Percentiles rank a stretch among this genome's conserved stretches.
phyloP scores from a whole-genome alignment of 2,113 vertebrate genomes.

The Indri indri region DNA sequence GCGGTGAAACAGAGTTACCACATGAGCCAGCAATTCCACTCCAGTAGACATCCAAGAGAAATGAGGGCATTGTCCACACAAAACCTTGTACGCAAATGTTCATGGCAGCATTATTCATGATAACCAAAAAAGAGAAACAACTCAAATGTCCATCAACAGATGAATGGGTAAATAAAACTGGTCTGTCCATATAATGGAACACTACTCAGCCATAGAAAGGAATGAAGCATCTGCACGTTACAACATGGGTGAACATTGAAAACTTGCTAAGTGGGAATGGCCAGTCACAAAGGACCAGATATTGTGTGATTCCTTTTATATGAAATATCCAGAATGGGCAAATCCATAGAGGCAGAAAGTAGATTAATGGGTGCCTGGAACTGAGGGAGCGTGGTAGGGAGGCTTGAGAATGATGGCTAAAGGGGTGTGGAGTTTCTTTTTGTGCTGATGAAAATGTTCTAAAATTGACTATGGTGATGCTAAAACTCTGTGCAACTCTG shows the following conservation, averaged over 20 bases:
- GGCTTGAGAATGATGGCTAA: background rate
- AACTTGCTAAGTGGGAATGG: background rate
- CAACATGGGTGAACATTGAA: background rate
- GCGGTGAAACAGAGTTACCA: background rate
- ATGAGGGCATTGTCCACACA: background rate
- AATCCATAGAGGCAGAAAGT: background rate
- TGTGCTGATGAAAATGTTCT: background rate
- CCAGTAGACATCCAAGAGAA: background rate
- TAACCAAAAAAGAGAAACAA: background rate
- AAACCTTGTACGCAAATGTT: background rate
- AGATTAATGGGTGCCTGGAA: background rate
- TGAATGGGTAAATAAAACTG: background rate
- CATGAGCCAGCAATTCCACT: background rate
- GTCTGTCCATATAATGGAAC: background rate
- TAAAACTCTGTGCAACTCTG: background rate
- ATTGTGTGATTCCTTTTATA: background rate
- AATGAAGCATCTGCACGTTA: background rate
- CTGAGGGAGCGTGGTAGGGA: background rate
- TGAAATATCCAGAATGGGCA: background rate
- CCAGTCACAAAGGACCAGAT: background rate
- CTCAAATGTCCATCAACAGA: background rate
- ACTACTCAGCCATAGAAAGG: background rate
- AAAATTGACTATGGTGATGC: background rate
- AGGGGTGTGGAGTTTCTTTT: background rate
- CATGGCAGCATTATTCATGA: background rate